Conservation (phyloP, 1,140 invertebrate species). For the Calosoma granatense region DNA sequence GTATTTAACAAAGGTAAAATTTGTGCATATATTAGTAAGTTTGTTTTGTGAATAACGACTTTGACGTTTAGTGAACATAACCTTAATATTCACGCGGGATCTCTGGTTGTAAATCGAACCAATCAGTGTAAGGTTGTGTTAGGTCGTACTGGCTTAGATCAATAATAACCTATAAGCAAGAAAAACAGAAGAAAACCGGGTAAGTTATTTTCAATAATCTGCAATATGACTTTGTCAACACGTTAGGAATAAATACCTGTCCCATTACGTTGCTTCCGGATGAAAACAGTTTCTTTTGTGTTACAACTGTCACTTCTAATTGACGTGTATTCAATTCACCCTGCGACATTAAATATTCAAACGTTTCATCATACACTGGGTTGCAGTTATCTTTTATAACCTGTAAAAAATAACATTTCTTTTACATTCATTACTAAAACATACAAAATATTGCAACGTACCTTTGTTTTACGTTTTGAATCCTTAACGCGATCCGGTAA, state of each 20-base stretch:
- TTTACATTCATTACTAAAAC: background rate
- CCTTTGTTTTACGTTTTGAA: conserved; percentile 81
- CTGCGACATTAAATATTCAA: conserved; percentile 71
- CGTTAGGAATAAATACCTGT: too few relatives aligned
- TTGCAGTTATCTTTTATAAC: conserved; percentile 82
- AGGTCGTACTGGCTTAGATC: conserved; percentile 55
- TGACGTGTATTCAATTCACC: conserved; percentile 61
- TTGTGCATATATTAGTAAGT: background rate
- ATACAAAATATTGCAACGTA: conserved; percentile 29
- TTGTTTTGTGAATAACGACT: background rate
- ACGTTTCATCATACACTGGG: conserved; percentile 84
- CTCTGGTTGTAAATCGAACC: conserved; percentile 62
- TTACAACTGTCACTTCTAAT: conserved; percentile 71
- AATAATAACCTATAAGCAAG: conserved; percentile 44
- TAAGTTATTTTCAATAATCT: conserved; percentile 14
- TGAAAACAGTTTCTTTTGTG: conserved; percentile 68
- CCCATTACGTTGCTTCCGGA: conserved; percentile 71
- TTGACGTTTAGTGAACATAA: too few relatives aligned
- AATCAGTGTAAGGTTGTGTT: conserved; percentile 50
- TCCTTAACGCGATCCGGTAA: conserved; percentile 79
- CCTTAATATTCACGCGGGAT: background rate
- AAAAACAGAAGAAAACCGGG: background rate
- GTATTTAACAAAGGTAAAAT: background rate
- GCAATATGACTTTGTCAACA: too few relatives aligned
- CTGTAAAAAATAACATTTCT: conserved; percentile 29